These are phyloP conservation scores for Phenacoccus solenopsis DNA, from an alignment of 1,140 invertebrate species.

Conservation along the genomic window DNA sequence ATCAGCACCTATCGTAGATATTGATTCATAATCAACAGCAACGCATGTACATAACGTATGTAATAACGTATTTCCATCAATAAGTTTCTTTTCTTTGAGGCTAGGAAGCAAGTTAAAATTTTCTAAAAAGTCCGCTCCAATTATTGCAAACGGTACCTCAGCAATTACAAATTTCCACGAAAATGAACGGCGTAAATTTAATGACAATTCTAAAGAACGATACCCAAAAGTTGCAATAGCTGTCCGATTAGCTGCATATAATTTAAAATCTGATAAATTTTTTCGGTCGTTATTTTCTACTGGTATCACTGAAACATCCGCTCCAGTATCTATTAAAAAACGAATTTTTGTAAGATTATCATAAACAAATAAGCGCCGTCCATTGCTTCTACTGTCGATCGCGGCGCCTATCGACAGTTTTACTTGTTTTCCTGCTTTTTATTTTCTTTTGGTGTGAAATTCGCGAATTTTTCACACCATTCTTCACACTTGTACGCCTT, in stretches of 20 bases:
- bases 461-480: neutral
- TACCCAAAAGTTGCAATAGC: constrained; percentile 3
- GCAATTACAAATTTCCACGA: neutral
- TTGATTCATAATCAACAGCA: too few relatives aligned
- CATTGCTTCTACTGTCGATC: neutral
- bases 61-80: constrained; percentile 2
- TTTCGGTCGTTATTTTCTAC: neutral
- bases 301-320: constrained; percentile 6
- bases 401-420: neutral
- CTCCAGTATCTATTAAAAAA: constrained; percentile 10
- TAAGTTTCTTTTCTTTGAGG: neutral
- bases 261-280: neutral
- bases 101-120: neutral
- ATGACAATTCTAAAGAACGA: neutral
- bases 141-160: neutral
- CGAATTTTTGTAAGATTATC: neutral
- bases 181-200: neutral
- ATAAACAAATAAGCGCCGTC: neutral
- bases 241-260: constrained; percentile 19
- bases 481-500: neutral
- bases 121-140: neutral
- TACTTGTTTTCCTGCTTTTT: neutral
- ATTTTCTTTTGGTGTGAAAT: neutral
- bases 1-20: too few relatives aligned
- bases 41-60: neutral